Evolutionary conservation across 2,797 vertebrate genomes (phyloP).

Genomic region (Champsocephalus gunnari): DNA sequence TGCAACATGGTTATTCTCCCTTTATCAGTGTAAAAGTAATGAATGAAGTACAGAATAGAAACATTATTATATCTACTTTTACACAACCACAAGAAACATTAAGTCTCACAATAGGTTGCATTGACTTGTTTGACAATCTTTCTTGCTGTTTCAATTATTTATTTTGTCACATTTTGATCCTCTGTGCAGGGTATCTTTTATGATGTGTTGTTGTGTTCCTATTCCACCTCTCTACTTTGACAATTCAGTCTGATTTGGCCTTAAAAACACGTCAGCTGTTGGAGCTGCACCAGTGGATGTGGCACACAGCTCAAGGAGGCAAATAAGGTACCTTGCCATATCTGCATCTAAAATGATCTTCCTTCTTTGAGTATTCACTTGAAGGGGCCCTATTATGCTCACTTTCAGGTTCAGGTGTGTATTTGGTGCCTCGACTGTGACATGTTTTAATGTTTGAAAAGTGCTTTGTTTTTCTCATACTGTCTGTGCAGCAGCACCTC

Average conservation of each 20-base stretch:
- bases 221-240: background rate
- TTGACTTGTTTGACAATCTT: background rate
- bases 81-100: background rate
- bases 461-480: no score
- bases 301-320: background rate
- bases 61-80: slow-evolving; percentile 14
- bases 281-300: background rate
- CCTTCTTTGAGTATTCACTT: no score
- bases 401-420: no score
- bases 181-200: slow-evolving; percentile 4
- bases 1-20: slow-evolving; percentile 21
- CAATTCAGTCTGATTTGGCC: slow-evolving; percentile 12
- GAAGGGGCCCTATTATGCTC: no score
- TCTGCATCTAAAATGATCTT: no score
- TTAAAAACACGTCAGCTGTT: background rate
- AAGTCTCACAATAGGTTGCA: slow-evolving; percentile 2
- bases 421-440: no score
- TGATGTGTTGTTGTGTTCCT: background rate
- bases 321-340: no score
- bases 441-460: no score
- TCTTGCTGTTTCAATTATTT: background rate
- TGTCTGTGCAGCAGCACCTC: no score
- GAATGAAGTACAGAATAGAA: slow-evolving; percentile 17
- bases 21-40: slow-evolving; percentile 19
- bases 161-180: background rate